Evolutionary conservation across 2,113 vertebrate genomes (phyloP), one percentile per base, ranked within the genome.

Genomic region (Taxidea taxus): DNA sequence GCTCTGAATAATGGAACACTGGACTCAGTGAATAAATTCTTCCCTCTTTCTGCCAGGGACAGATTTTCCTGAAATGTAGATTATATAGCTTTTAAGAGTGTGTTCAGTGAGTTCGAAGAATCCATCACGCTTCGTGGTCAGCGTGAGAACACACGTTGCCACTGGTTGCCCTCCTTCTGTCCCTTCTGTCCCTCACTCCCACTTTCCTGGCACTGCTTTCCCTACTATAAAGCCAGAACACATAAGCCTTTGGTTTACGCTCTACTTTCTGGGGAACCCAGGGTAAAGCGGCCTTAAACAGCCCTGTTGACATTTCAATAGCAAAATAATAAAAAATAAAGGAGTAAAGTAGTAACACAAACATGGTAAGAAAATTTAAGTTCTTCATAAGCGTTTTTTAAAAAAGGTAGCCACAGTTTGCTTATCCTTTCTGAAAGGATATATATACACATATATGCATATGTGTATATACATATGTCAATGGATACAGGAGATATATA

Each of bases 141-240:
- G 16, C 27, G 47, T 12, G 66, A 3, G 3, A 5, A 31, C 2
- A 10, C 11, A 3, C 27, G 6, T 6, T 42, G 2, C 12, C 18
- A 4, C 1, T 1, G 37, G 29, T 13, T 47, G 34, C 9, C 2
- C 29, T 44, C 27, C 37, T 58, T 68, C 37, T 6, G 15, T 21
- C 49, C 21, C n/a, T 44, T 8, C 37, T 27, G 58, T 2, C 51
- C 64, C 64, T 82, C 68, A 4, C 29, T 5, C 16, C 56, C n/a
- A 2, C 51, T 14, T 31, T 44, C 80, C 42, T 12, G 13, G 25
- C 14, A 27, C 21, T 14, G 56, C 11, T 6, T n/a, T n/a, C n/a
- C 25, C 31, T 34, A 7, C 37, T 29, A 13, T 29, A 9, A n/a
- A 12, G 42, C 27, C 9, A 13, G 13, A 21, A 16, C 27, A 29